phyloP scores from a whole-genome alignment of 2,113 vertebrate species.

The Microtus montanus region DNA sequence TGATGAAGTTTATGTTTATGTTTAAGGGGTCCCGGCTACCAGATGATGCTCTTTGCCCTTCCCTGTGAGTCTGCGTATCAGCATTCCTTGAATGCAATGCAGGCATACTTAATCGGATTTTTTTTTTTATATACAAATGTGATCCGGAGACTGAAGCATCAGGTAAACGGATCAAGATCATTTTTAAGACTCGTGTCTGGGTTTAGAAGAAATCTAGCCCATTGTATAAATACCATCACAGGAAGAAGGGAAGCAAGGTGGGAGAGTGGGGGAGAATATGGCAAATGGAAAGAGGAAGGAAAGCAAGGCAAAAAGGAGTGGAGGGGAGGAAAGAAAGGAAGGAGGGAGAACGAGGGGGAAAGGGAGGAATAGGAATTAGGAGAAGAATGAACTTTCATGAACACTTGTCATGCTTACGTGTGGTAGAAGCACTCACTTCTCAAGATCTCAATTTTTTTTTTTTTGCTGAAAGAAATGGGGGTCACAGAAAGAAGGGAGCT shows the following conservation, averaged over 20 bases:
- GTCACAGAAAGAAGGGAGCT: background rate
- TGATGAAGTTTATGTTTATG: constrained; percentile 17
- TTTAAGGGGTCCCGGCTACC: background rate
- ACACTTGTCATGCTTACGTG: background rate
- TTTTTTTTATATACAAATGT: constrained; percentile 16
- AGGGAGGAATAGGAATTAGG: background rate
- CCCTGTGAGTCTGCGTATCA: background rate
- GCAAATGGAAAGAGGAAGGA: too few species aligned
- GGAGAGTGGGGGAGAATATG: too few species aligned
- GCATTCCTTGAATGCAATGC: background rate
- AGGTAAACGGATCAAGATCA: constrained; percentile 10
- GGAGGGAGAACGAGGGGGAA: too few species aligned
- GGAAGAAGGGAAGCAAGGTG: background rate
- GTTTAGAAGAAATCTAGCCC: background rate
- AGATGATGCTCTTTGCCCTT: background rate
- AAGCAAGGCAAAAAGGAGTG: background rate
- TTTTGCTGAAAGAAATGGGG: background rate
- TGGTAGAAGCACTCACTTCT: background rate
- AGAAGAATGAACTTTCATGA: accelerated
- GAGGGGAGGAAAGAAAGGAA: too few species aligned
- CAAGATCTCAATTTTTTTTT: background rate
- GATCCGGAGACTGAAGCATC: background rate
- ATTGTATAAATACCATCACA: background rate
- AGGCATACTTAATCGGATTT: background rate
- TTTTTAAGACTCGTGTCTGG: background rate